Conservation (phyloP, 2,888 invertebrate species). For the Agriopis aurantiaria region DNA sequence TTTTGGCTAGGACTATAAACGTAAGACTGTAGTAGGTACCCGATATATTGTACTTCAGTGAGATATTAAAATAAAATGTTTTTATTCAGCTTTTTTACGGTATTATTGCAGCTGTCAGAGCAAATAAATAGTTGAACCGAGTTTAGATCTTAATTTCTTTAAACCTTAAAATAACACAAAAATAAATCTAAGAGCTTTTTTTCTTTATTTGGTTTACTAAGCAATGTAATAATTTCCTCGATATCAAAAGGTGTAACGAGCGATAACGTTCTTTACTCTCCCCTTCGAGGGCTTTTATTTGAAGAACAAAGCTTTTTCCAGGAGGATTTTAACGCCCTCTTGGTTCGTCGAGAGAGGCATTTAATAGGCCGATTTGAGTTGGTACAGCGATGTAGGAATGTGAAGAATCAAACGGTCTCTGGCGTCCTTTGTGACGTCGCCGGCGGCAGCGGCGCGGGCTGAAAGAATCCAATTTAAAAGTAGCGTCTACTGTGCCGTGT, state of each 20-base stretch:
- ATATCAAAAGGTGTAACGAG: conserved; percentile 23
- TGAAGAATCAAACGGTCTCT: conserved; percentile 49
- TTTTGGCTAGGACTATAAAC: no score
- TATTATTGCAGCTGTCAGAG: no score
- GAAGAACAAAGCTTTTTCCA: conserved; percentile 37
- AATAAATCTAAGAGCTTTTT: neutral
- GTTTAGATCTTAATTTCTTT: no score
- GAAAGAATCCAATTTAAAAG: conserved; percentile 71
- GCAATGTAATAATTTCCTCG: conserved; percentile 19
- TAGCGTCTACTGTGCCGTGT: conserved; percentile 65
- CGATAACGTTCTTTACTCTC: conserved; percentile 22
- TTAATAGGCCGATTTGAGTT: conserved; percentile 34
- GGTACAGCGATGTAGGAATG: conserved; percentile 14
- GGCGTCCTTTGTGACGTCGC: conserved; percentile 29
- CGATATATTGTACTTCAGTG: no score
- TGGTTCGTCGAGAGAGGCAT: conserved; percentile 35
- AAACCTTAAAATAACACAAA: no score
- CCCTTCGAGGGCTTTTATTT: conserved; percentile 32
- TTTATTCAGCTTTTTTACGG: no score
- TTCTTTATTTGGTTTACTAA: conserved; percentile 11
- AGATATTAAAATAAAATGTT: no score
- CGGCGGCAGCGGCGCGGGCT: conserved; percentile 37
- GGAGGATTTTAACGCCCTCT: conserved; percentile 36
- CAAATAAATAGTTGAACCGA: no score
- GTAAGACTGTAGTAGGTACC: no score